Evolutionary conservation across 2,113 vertebrate genomes (phyloP).

Genomic region (Strix aluco): DNA sequence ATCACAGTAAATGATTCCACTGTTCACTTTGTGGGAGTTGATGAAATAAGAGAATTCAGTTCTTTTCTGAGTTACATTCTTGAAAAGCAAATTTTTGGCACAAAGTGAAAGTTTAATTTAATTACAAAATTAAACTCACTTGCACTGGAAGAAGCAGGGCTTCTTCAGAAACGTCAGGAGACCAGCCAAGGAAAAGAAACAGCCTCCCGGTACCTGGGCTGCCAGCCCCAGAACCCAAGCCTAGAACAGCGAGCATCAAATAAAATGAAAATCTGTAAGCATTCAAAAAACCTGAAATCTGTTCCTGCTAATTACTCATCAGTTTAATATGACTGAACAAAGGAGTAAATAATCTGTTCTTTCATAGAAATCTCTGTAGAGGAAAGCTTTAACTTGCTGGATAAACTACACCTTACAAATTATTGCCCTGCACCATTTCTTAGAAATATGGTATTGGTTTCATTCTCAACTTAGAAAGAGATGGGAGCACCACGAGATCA

Average conservation of each 20-base stretch:
- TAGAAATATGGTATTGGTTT: background rate
- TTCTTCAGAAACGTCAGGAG: background rate
- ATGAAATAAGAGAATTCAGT: background rate
- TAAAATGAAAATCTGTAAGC: background rate
- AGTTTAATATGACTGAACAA: background rate
- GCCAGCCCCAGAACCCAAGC: background rate
- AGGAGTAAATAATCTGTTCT: background rate
- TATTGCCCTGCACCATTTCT: background rate
- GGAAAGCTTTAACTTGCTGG: background rate
- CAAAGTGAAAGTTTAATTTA: background rate
- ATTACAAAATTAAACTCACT: background rate
- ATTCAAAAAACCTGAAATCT: background rate
- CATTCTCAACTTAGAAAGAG: background rate
- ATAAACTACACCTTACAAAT: background rate
- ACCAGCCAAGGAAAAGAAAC: background rate
- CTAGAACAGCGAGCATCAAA: rapidly evolving
- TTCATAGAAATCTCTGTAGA: background rate
- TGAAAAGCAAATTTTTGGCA: background rate
- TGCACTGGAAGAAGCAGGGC: background rate
- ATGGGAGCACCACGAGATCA: rapidly evolving
- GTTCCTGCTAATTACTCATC: background rate
- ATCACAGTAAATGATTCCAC: background rate
- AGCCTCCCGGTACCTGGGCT: rapidly evolving
- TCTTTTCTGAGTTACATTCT: background rate
- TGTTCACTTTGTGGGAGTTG: background rate